A percentile compares a stretch with the other conserved stretches of the same genome.
phyloP scores from a whole-genome alignment of 2,113 vertebrate genomes.

The Salvelinus namaycush region DNA sequence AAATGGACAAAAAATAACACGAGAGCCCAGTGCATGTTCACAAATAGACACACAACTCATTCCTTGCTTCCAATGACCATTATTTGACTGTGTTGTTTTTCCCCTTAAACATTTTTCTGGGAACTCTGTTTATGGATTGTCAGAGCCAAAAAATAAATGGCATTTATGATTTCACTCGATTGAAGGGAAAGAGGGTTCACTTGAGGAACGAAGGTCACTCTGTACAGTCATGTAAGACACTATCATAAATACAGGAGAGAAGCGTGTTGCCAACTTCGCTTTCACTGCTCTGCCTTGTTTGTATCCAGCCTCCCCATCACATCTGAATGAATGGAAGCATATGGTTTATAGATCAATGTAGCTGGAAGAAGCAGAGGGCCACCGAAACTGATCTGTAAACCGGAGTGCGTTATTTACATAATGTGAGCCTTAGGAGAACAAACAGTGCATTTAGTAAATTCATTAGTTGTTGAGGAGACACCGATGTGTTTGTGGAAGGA shows the following conservation, averaged over 20 bases:
- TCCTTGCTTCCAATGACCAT: not conserved
- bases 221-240: not conserved
- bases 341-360: constrained; percentile 10
- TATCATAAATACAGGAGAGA: constrained; percentile 17
- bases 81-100: not conserved
- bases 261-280: constrained; percentile 22
- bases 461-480: no score
- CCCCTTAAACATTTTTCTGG: constrained; percentile 6
- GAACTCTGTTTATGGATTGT: not conserved
- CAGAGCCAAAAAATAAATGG: not conserved
- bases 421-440: not conserved
- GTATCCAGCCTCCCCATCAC: not conserved
- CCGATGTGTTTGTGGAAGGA: no score
- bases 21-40: not conserved
- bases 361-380: constrained; percentile 8
- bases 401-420: not conserved
- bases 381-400: not conserved
- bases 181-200: not conserved
- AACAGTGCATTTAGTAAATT: no score
- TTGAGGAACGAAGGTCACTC: not conserved
- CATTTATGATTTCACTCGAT: not conserved
- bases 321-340: not conserved
- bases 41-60: not conserved
- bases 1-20: not conserved
- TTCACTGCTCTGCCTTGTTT: constrained; percentile 9